phyloP scores from a whole-genome alignment of 2,888 invertebrate genomes.

The Drosophila conformis region DNA sequence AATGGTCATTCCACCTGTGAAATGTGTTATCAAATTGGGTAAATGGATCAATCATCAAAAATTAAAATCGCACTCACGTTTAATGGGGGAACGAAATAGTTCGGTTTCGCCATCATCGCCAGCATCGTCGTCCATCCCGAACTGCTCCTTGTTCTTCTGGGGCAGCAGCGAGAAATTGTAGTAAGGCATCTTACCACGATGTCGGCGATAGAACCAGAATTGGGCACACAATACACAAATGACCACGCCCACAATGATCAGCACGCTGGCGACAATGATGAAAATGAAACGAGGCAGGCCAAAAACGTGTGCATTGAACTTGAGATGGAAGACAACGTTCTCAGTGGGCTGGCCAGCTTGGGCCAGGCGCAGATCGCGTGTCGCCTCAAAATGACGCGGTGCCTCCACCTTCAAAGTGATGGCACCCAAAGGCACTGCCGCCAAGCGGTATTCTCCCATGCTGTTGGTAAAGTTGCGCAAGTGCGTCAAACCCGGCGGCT shows the following conservation, averaged over 20 bases:
- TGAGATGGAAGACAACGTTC: slow-evolving; percentile 89
- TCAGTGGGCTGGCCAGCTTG: slow-evolving; percentile 85
- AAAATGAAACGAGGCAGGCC: slow-evolving; percentile 92
- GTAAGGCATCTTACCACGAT: slow-evolving; percentile 79
- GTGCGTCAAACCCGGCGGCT: slow-evolving; percentile 82
- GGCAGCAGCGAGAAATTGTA: slow-evolving; percentile 84
- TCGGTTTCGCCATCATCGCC: slow-evolving; percentile 84
- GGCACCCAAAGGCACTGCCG: slow-evolving; percentile 82
- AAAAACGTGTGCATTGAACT: slow-evolving; percentile 88
- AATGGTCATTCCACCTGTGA: slow-evolving; percentile 80
- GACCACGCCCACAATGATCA: slow-evolving; percentile 78
- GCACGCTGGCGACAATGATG: slow-evolving; percentile 89
- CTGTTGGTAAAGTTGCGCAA: slow-evolving; percentile 80
- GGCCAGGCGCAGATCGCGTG: slow-evolving; percentile 81
- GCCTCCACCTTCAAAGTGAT: slow-evolving; percentile 87
- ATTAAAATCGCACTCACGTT: slow-evolving; percentile 74
- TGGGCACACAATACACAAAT: slow-evolving; percentile 80
- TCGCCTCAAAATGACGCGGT: slow-evolving; percentile 87
- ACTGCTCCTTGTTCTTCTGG: slow-evolving; percentile 83
- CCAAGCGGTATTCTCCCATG: slow-evolving; percentile 79
- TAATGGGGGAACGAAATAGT: slow-evolving; percentile 83
- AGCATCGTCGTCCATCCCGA: slow-evolving; percentile 83
- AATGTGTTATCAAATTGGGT: neutral
- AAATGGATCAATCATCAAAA: neutral
- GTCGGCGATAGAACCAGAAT: slow-evolving; percentile 75